Evolutionary conservation across 2,797 vertebrate genomes (phyloP), one percentile per base, ranked within the genome.

Genomic region (Leuciscus waleckii): DNA sequence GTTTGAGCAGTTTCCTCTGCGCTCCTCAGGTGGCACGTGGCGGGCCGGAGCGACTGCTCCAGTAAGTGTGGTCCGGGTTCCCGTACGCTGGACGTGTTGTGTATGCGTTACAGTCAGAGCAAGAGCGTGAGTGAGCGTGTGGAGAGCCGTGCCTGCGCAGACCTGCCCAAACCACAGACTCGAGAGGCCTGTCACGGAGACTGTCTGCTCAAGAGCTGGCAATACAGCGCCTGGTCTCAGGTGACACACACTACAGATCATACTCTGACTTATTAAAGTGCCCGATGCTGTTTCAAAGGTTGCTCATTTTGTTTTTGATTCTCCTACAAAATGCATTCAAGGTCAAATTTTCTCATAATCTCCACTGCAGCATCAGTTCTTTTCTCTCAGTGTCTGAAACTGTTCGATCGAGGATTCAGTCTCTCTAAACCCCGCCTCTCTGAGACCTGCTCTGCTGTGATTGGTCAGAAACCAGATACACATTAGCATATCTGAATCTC

Each of bases 141-240:
- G 80, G 96, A 97, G 81, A 91, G 95, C 86, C 92, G 90, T 16
- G 90, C 94, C 87, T 99, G 98, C 49, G 88, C 91, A 51, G 94
- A 96, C 61, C 91, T 96, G 0, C 81, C 89, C 71, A 99, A 98
- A 88, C 98, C 98, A 80, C 94, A 96, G 37, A 87, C 83, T 65
- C 95, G 97, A 87, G 98, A 99, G 88, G 54, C 93, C 29, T 99
- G 98, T 89, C 97, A 96, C 0, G 97, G 98, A 13, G 95, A 97
- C 92, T 99, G 98, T 90, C 93, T 96, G 71, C 93, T 96, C 35
- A 94, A 95, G 89, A 97, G 94, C 85, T 99, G 98, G 98, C 97
- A 96, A 89, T 99, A 98, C 92, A 96, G 97, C 6, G 95, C 96
- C 84, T 99, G 98, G 98, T 97, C 97, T 85, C 96, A 98, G 98